These are phyloP conservation scores for Tringa solitaria DNA, from an alignment of 2,113 vertebrate species.

Conservation along the genomic window DNA sequence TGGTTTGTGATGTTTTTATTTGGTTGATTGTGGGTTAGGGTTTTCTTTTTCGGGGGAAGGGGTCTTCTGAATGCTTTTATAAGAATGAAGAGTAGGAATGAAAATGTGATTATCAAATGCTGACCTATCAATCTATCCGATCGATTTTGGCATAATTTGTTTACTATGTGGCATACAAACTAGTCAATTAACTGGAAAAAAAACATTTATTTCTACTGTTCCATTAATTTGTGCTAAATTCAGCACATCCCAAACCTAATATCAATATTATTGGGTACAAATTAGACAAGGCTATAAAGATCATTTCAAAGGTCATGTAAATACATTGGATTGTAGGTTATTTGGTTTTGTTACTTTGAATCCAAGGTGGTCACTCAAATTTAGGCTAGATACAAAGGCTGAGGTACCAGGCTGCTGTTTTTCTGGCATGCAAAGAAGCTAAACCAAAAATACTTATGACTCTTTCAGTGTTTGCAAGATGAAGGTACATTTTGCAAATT, in stretches of 20 bases:
- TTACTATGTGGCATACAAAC: neutral
- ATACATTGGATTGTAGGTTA: neutral
- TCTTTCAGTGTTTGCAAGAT: neutral
- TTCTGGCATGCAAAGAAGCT: neutral
- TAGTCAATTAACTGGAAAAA: neutral
- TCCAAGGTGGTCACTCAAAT: neutral
- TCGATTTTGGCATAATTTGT: rapidly evolving
- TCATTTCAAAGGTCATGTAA: neutral
- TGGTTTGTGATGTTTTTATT: neutral
- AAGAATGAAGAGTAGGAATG: neutral
- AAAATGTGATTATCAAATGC: neutral
- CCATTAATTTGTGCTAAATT: neutral
- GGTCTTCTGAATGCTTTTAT: neutral
- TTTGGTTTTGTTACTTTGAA: neutral
- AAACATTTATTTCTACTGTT: neutral
- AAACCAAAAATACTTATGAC: neutral
- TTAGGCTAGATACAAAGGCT: neutral
- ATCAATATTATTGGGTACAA: neutral
- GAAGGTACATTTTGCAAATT: neutral
- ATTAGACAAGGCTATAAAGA: neutral
- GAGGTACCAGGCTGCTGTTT: neutral
- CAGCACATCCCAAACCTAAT: neutral
- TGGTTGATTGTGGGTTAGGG: rapidly evolving
- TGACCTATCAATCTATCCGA: neutral
- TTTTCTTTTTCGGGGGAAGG: rapidly evolving